These are phyloP conservation scores for Macrobrachium rosenbergii DNA, from an alignment of 1,140 invertebrate species.

Conservation along the genomic window DNA sequence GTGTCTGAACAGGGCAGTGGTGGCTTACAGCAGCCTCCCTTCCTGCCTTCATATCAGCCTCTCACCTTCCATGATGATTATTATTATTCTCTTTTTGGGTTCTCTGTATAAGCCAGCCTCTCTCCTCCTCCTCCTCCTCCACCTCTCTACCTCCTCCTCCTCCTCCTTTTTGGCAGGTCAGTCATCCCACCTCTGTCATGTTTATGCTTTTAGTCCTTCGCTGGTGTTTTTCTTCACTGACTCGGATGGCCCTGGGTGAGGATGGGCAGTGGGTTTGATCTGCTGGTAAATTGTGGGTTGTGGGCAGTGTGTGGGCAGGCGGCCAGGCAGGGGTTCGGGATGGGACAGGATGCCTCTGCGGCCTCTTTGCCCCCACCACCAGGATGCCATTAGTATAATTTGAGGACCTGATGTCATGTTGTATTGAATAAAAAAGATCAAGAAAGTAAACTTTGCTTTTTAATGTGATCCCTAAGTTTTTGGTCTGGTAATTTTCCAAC, in stretches of 20 bases:
- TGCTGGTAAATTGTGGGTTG: not conserved
- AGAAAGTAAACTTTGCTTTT: conserved; percentile 25
- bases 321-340: conserved; percentile 14
- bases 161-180: too few relatives aligned
- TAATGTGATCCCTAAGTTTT: not conserved
- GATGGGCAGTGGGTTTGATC: not conserved
- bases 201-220: too few relatives aligned
- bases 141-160: too few relatives aligned
- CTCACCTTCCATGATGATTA: too few relatives aligned
- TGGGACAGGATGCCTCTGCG: conserved; percentile 38
- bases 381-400: conserved; percentile 61
- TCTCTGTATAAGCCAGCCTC: too few relatives aligned
- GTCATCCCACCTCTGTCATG: too few relatives aligned
- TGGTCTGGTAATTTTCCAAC: not conserved
- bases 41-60: too few relatives aligned
- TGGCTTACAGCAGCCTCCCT: too few relatives aligned
- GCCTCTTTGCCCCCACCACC: conserved; percentile 60
- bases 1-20: too few relatives aligned
- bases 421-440: conserved; percentile 64
- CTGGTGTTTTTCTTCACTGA: not conserved
- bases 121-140: too few relatives aligned
- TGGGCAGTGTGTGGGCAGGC: conserved; percentile 19
- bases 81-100: too few relatives aligned
- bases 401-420: conserved; percentile 65
- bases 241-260: conserved; percentile 5